Conservation (phyloP, 2,113 vertebrate species). For the Hydropotes inermis region DNA sequence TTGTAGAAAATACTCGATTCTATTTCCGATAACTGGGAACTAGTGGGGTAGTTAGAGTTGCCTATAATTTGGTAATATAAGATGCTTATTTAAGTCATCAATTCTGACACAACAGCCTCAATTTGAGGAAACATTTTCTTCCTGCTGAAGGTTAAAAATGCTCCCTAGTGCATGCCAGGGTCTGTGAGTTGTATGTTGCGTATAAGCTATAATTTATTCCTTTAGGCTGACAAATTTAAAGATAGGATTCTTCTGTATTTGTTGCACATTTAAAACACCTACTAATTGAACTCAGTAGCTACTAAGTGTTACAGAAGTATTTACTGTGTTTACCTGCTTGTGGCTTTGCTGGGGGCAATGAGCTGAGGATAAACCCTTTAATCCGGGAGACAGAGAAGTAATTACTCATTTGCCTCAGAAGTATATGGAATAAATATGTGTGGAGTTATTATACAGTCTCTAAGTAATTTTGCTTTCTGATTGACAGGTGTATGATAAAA, state of each 20-base stretch:
- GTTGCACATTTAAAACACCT: conserved; percentile 9
- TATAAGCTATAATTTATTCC: conserved; percentile 25
- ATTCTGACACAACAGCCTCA: neutral
- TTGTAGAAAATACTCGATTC: neutral
- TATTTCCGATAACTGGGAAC: neutral
- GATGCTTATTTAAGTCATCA: conserved; percentile 26
- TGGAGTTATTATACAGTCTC: neutral
- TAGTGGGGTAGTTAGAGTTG: neutral
- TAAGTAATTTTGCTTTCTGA: conserved; percentile 20
- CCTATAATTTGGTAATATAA: conserved; percentile 30
- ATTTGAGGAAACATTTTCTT: neutral
- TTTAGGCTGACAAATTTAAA: neutral
- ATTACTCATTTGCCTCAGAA: conserved; percentile 34
- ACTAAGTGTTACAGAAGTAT: conserved; percentile 1
- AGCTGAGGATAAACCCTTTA: conserved; percentile 28
- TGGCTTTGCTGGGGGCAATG: neutral
- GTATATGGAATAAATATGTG: neutral
- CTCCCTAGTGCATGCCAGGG: neutral
- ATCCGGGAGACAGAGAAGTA: conserved; percentile 24
- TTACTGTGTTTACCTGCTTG: neutral
- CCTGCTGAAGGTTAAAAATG: conserved; percentile 43
- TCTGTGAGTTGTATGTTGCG: neutral
- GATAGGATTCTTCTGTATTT: neutral
- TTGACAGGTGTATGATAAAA: neutral
- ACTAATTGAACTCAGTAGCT: neutral